phyloP scores from a whole-genome alignment of 2,888 invertebrate genomes.

The Lasioglossum pauxillum region DNA sequence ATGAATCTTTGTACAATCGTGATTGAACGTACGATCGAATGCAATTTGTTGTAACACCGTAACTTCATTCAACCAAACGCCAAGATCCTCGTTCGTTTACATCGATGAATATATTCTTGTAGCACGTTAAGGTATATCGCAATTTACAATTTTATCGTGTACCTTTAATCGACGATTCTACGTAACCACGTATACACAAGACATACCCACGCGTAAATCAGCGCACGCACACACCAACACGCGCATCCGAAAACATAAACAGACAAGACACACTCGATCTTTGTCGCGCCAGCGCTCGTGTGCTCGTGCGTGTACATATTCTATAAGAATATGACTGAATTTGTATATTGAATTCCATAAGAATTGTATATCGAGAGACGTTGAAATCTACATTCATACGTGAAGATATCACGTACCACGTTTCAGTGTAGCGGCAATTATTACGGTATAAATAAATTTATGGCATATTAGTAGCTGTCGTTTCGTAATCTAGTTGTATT shows the following conservation, averaged over 20 bases:
- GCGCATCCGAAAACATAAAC: too few relatives aligned
- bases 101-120: constrained; percentile 40
- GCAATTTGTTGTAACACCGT: background rate
- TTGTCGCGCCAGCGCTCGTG: background rate
- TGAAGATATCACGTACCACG: constrained; percentile 40
- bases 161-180: constrained; percentile 52
- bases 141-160: constrained; percentile 48
- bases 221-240: background rate
- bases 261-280: background rate
- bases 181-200: constrained; percentile 32
- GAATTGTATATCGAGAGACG: constrained; percentile 50
- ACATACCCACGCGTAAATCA: background rate
- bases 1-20: background rate
- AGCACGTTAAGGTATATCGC: constrained; percentile 42
- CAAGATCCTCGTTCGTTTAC: constrained; percentile 21
- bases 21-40: background rate
- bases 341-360: constrained; percentile 62
- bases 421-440: constrained; percentile 58
- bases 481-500: background rate
- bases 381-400: constrained; percentile 45
- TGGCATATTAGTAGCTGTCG: constrained; percentile 36
- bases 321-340: constrained; percentile 44
- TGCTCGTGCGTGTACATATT: constrained; percentile 22
- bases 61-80: background rate
- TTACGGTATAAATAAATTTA: constrained; percentile 67